Conservation (phyloP, 1,140 invertebrate species). For the Maconellicoccus hirsutus region DNA sequence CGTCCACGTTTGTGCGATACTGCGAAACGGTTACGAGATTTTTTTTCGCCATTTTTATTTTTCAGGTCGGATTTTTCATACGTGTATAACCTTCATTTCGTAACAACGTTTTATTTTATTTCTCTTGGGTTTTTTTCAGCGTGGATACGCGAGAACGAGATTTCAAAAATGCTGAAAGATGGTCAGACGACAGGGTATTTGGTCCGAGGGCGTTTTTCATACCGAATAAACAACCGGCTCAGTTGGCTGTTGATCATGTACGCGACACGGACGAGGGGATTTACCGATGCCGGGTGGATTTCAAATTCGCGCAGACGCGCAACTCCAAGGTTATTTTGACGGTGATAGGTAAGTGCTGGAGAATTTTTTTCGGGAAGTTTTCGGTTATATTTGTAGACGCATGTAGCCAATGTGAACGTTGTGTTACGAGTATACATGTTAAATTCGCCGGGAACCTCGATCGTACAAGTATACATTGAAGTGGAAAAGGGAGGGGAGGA, state of each 20-base stretch:
- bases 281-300: constrained; percentile 76
- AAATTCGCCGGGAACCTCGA: too few species aligned
- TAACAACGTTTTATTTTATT: not conserved
- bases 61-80: not conserved
- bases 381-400: too few species aligned
- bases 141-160: constrained; percentile 46
- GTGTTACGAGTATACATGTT: too few species aligned
- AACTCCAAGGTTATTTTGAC: constrained; percentile 76
- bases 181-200: constrained; percentile 76
- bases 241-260: constrained; percentile 65
- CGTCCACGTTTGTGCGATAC: too few species aligned
- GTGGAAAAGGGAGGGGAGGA: too few species aligned
- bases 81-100: too few species aligned
- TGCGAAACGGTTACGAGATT: not conserved
- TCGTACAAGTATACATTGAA: too few species aligned
- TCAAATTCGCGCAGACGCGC: constrained; percentile 71
- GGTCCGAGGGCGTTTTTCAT: constrained; percentile 72
- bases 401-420: too few species aligned
- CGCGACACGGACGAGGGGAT: constrained; percentile 61
- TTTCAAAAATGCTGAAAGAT: constrained; percentile 46
- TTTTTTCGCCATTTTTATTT: not conserved
- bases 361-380: constrained; percentile 27
- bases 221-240: constrained; percentile 60
- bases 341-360: constrained; percentile 70
- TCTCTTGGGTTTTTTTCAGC: constrained; percentile 5